Percentiles rank a stretch among this genome's conserved stretches.
These are phyloP conservation scores for Aquatica leii DNA, from an alignment of 2,888 invertebrate species.

Conservation along the genomic window DNA sequence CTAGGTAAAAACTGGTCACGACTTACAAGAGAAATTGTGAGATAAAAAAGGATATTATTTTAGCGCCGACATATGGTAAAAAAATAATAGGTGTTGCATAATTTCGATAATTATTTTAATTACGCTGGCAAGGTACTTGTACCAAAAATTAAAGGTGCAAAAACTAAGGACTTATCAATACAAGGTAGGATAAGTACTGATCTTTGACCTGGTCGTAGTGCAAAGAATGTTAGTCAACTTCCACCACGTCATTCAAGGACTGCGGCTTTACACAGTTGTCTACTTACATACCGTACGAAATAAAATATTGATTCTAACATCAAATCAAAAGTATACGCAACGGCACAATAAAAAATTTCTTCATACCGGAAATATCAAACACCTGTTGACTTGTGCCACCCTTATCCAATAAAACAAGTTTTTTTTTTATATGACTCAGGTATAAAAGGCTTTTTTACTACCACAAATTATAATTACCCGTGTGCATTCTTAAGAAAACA, in stretches of 20 bases:
- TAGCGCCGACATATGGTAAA: constrained; percentile 1
- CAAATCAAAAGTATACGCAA: too few species aligned
- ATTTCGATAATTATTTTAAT: constrained; percentile 1
- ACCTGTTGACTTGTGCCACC: constrained; percentile 32
- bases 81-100: background rate
- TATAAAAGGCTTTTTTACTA: constrained; percentile 18
- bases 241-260: constrained; percentile 6
- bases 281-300: too few species aligned
- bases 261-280: background rate
- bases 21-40: constrained; percentile 7
- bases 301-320: too few species aligned
- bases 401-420: constrained; percentile 25
- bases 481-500: too few species aligned
- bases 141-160: too few species aligned
- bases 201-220: constrained; percentile 13
- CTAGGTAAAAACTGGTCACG: background rate
- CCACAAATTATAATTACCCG: background rate
- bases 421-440: constrained; percentile 23
- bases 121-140: too few species aligned
- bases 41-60: background rate
- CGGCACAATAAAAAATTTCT: background rate
- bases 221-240: constrained; percentile 10
- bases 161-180: too few species aligned
- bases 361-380: constrained; percentile 25
- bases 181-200: background rate